A percentile compares a stretch with the other conserved stretches of the same genome.
Evolutionary conservation across 2,797 vertebrate species (phyloP).

Genomic region (Trematomus bernacchii): DNA sequence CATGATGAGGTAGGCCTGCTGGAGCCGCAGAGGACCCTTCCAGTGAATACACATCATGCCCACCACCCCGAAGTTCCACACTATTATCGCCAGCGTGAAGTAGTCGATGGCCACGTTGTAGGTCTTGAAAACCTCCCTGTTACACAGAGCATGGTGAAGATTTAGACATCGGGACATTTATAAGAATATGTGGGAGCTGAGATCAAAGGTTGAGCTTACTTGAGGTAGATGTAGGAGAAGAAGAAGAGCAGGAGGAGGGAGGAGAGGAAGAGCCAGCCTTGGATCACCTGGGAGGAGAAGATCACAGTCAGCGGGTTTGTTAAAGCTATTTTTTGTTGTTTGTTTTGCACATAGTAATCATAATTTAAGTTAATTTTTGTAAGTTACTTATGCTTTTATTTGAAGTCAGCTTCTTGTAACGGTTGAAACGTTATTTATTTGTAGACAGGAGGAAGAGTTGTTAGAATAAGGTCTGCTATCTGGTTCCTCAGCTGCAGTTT

Average conservation of each 20-base stretch:
- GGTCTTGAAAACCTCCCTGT: constrained; percentile 97
- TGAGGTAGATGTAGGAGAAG: constrained; percentile 98
- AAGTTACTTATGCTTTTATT: too few species aligned
- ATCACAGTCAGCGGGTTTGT: not conserved
- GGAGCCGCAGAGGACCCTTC: constrained; percentile 96
- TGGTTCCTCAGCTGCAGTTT: too few species aligned
- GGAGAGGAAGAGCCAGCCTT: constrained; percentile 98
- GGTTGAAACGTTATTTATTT: too few species aligned
- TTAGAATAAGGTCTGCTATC: too few species aligned
- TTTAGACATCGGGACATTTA: not conserved
- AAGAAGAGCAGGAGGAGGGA: constrained; percentile 97
- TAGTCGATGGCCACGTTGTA: constrained; percentile 98
- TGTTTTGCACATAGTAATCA: too few species aligned
- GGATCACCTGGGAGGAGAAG: constrained; percentile 90
- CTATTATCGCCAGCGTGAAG: constrained; percentile 91
- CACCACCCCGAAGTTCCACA: constrained; percentile 99
- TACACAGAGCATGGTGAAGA: not conserved
- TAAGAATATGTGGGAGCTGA: not conserved
- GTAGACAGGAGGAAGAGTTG: too few species aligned
- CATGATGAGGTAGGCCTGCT: constrained; percentile 99
- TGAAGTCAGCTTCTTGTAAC: too few species aligned
- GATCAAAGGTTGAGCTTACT: constrained; percentile 84
- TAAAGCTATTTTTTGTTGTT: too few species aligned
- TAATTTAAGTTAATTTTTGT: too few species aligned
- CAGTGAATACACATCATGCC: constrained; percentile 99